Conservation (phyloP, 30 jellyfish, hydroid and myxozoan species). For the Thelohanellus kitauei region DNA sequence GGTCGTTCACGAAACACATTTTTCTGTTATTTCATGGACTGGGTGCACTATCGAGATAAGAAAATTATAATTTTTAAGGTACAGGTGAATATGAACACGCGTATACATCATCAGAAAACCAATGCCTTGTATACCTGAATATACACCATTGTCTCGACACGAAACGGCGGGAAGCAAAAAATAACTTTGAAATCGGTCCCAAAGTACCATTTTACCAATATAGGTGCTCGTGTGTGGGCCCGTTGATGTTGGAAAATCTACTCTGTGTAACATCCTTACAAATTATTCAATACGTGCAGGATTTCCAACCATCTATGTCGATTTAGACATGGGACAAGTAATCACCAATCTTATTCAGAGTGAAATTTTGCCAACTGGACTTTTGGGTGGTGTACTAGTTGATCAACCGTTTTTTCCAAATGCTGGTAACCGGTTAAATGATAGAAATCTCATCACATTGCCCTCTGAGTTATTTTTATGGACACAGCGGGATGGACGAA, state of each 20-base stretch:
- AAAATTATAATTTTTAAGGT: slow-evolving; percentile 7
- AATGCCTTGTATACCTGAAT: slow-evolving; percentile 32
- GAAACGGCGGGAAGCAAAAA: slow-evolving; percentile 35
- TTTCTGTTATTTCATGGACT: slow-evolving; percentile 74
- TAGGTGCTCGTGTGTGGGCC: slow-evolving; percentile 83
- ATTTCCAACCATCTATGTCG: slow-evolving; percentile 36
- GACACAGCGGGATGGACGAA: too few relatives aligned
- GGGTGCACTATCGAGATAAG: slow-evolving; percentile 53
- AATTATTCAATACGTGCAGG: slow-evolving; percentile 72
- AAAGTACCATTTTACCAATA: neutral
- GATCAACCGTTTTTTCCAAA: neutral
- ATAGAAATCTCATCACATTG: too few relatives aligned
- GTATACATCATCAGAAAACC: slow-evolving; percentile 46
- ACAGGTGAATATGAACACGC: slow-evolving; percentile 35
- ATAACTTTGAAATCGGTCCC: slow-evolving; percentile 5
- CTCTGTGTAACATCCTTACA: slow-evolving; percentile 29
- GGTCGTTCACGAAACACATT: slow-evolving; percentile 22
- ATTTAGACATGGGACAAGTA: slow-evolving; percentile 80
- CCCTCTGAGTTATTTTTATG: too few relatives aligned
- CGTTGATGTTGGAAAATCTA: slow-evolving; percentile 52
- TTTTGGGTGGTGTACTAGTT: neutral
- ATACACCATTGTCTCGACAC: slow-evolving; percentile 47
- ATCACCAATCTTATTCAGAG: neutral
- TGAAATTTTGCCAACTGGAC: neutral
- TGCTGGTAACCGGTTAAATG: neutral